Percentiles rank a stretch among this genome's conserved stretches.
These are phyloP conservation scores for Lapara coniferarum DNA, from an alignment of 2,888 invertebrate genomes.

Conservation along the genomic window DNA sequence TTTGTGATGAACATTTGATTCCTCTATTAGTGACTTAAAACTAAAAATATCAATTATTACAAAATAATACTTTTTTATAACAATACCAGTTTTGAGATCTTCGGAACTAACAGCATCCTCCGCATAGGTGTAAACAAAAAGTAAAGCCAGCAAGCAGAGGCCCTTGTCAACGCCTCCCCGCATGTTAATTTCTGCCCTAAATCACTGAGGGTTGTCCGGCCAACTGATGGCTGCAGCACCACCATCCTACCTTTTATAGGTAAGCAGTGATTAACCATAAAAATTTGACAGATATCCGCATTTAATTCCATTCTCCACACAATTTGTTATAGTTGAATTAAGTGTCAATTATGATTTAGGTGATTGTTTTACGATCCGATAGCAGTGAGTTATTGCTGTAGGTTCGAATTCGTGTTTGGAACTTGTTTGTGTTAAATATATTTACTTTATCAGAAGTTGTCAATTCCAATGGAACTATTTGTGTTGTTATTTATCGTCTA, in stretches of 20 bases:
- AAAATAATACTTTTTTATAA: not conserved
- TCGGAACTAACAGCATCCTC: conserved; percentile 34
- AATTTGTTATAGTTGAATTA: conserved; percentile 16
- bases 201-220: not conserved
- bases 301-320: not conserved
- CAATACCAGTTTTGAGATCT: conserved; percentile 47
- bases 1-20: not conserved
- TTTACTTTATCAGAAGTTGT: not conserved
- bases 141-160: conserved; percentile 44
- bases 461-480: not conserved
- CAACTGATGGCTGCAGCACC: not conserved
- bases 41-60: not conserved
- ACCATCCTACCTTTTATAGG: not conserved
- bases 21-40: not conserved
- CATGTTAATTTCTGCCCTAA: conserved; percentile 33
- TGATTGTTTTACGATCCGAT: conserved; percentile 5
- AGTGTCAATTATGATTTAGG: conserved; percentile 18
- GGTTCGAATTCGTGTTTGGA: not conserved
- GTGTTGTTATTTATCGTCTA: not conserved
- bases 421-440: not conserved
- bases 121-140: conserved; percentile 38
- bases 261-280: conserved; percentile 7
- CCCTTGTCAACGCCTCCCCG: conserved; percentile 39
- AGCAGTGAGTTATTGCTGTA: not conserved
- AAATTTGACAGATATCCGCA: conserved; percentile 2